Evolutionary conservation across 2,888 invertebrate genomes (phyloP).

Genomic region (Plagodis pulveraria): DNA sequence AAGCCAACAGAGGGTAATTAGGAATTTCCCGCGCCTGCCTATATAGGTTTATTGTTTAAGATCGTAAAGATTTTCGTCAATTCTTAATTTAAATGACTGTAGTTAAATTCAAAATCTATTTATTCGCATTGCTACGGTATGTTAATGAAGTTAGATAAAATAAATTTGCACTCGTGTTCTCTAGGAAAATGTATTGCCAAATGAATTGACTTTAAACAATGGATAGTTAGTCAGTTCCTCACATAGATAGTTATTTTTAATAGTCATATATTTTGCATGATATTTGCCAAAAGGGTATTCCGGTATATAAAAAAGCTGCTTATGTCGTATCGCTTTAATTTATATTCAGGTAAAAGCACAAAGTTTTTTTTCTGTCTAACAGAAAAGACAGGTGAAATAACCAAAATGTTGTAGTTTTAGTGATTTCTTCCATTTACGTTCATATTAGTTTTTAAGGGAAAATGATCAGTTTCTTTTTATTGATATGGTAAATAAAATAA

Average conservation of each 20-base stretch:
- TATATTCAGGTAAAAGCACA: conserved; percentile 56
- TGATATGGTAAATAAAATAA: background rate
- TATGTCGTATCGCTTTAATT: conserved; percentile 22
- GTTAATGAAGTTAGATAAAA: conserved; percentile 26
- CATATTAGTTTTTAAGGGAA: conserved; percentile 61
- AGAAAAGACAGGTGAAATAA: conserved; percentile 45
- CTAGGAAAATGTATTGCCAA: conserved; percentile 59
- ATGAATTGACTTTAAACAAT: conserved; percentile 45
- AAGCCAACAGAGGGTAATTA: too few species aligned
- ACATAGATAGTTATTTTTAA: conserved; percentile 39
- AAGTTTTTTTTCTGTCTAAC: conserved; percentile 47
- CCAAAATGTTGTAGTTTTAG: conserved; percentile 62
- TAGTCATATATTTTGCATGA: conserved; percentile 40
- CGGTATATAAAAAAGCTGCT: conserved; percentile 25
- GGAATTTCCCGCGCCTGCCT: conserved; percentile 17
- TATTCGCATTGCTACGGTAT: conserved; percentile 40
- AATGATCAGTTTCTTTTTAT: conserved; percentile 49
- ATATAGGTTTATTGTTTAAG: conserved; percentile 19
- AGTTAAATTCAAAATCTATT: conserved; percentile 40
- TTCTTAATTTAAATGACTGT: conserved; percentile 60
- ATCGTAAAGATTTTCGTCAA: conserved; percentile 56
- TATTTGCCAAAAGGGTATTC: conserved; percentile 34
- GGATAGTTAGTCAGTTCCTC: conserved; percentile 48
- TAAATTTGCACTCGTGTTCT: conserved; percentile 49
- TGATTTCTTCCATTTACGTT: conserved; percentile 68